Evolutionary conservation across 2,888 invertebrate genomes (phyloP).

Genomic region (Hylaea fasciaria): DNA sequence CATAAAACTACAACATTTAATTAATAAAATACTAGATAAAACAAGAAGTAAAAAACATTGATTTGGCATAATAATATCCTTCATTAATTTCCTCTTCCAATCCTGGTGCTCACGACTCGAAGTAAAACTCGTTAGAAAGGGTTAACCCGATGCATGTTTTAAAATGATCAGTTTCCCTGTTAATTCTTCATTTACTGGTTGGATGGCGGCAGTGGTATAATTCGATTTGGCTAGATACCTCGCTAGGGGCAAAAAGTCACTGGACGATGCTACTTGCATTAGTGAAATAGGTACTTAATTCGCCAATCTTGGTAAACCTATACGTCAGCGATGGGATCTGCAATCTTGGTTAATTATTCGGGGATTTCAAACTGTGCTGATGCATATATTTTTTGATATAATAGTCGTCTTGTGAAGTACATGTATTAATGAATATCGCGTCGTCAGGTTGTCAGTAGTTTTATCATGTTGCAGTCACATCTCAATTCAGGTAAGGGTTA

Average conservation of each 20-base stretch:
- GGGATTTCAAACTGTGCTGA: neutral
- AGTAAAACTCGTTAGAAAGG: constrained; percentile 77
- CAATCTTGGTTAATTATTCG: neutral
- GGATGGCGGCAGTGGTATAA: constrained; percentile 74
- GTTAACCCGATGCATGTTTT: constrained; percentile 79
- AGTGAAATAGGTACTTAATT: constrained; percentile 10
- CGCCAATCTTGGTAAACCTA: neutral
- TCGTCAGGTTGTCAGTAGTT: too few relatives aligned
- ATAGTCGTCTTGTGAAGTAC: too few relatives aligned
- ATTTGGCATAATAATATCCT: too few relatives aligned
- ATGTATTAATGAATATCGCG: too few relatives aligned
- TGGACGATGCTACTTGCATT: constrained; percentile 56
- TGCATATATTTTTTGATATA: too few relatives aligned
- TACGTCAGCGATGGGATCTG: neutral
- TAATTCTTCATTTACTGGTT: constrained; percentile 84
- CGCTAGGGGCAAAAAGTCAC: constrained; percentile 65
- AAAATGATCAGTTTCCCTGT: constrained; percentile 79
- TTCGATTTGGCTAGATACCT: constrained; percentile 69
- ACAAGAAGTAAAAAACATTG: too few relatives aligned
- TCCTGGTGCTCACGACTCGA: constrained; percentile 33
- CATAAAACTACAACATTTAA: too few relatives aligned
- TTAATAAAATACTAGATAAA: too few relatives aligned
- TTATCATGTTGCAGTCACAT: too few relatives aligned
- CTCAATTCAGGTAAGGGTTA: too few relatives aligned
- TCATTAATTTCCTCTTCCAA: too few relatives aligned